Conservation (phyloP, 2,888 invertebrate genomes). For the Pollenia angustigena region DNA sequence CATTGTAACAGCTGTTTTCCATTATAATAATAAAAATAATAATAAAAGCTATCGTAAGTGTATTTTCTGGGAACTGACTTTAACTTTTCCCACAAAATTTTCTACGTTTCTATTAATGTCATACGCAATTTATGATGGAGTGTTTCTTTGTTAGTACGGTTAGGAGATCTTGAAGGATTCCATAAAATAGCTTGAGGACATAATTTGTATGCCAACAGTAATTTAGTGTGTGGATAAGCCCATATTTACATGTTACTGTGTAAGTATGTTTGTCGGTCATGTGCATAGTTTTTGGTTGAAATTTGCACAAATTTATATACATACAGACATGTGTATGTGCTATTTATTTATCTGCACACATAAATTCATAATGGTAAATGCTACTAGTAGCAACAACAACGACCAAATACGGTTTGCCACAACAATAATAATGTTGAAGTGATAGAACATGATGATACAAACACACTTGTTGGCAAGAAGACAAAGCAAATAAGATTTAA, state of each 20-base stretch:
- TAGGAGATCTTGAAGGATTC: background rate
- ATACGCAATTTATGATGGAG: background rate
- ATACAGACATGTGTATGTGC: background rate
- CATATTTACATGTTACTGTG: conserved; percentile 36
- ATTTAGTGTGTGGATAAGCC: conserved; percentile 11
- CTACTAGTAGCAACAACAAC: background rate
- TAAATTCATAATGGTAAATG: conserved; percentile 36
- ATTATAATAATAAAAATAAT: background rate
- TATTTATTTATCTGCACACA: background rate
- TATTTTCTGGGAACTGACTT: background rate
- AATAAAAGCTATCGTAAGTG: background rate
- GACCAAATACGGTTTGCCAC: conserved; percentile 50
- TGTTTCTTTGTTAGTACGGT: background rate
- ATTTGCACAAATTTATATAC: background rate
- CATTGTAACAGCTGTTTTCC: conserved; percentile 14
- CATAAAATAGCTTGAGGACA: conserved; percentile 14
- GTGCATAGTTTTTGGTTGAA: conserved; percentile 6
- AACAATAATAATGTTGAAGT: conserved; percentile 54
- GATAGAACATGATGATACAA: conserved; percentile 39
- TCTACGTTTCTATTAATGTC: conserved; percentile 1
- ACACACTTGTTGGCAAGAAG: conserved; percentile 34
- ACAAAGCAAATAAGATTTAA: background rate
- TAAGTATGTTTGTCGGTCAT: conserved; percentile 58
- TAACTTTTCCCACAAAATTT: background rate
- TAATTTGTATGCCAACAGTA: conserved; percentile 22